Percentiles rank a stretch among this genome's conserved stretches.
These are phyloP conservation scores for Dryobota labecula DNA, from an alignment of 2,888 invertebrate species.

Conservation along the genomic window DNA sequence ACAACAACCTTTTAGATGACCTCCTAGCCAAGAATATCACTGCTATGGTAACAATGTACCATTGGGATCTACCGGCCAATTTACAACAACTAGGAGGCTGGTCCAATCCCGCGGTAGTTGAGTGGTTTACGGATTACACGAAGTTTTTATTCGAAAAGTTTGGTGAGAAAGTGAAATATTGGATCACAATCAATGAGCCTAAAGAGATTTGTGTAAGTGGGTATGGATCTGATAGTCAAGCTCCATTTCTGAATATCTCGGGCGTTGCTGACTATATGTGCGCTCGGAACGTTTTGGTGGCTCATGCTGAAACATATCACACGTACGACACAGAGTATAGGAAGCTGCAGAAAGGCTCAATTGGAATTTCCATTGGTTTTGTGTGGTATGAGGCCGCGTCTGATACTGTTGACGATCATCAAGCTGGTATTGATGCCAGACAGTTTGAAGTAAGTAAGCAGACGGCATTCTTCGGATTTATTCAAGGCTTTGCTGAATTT, in stretches of 20 bases:
- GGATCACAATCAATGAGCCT: constrained; percentile 92
- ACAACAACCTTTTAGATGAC: constrained; percentile 91
- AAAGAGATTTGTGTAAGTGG: constrained; percentile 81
- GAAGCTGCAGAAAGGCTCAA: constrained; percentile 70
- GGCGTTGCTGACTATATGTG: constrained; percentile 89
- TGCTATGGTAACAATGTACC: constrained; percentile 91
- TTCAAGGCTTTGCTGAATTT: not conserved
- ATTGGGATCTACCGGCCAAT: constrained; percentile 91
- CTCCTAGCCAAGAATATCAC: constrained; percentile 89
- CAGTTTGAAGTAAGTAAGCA: constrained; percentile 87
- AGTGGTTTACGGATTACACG: constrained; percentile 91
- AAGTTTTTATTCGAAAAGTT: constrained; percentile 86
- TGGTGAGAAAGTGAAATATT: constrained; percentile 87
- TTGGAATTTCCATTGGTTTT: constrained; percentile 81
- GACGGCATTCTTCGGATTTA: not conserved
- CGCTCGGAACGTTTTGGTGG: constrained; percentile 88
- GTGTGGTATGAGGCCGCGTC: constrained; percentile 89
- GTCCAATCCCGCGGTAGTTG: constrained; percentile 88
- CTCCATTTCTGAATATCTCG: constrained; percentile 80
- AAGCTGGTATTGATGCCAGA: constrained; percentile 88
- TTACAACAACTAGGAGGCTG: constrained; percentile 91
- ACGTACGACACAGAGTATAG: constrained; percentile 79
- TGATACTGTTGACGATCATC: constrained; percentile 83
- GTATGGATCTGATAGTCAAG: constrained; percentile 76
- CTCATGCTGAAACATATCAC: constrained; percentile 89